phyloP scores from a whole-genome alignment of 2,797 vertebrate genomes.

The Tapirus indicus region DNA sequence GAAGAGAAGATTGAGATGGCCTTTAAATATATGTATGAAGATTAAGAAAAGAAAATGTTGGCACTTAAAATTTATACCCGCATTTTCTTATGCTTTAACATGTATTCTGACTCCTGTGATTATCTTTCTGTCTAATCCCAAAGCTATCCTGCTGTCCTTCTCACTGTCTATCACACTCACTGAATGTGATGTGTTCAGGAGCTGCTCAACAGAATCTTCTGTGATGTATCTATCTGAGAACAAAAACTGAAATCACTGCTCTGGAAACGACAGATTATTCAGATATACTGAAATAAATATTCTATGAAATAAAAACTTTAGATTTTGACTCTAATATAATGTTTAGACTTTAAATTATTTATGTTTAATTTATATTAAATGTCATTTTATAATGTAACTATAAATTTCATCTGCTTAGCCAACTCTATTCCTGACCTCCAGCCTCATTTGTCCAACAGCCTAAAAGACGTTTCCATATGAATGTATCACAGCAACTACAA shows the following conservation, averaged over 20 bases:
- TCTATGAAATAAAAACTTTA: background rate
- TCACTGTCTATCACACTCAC: background rate
- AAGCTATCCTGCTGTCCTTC: background rate
- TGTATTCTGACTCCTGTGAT: background rate
- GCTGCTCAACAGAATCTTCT: background rate
- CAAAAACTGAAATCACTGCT: background rate
- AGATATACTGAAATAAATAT: slow-evolving; percentile 26
- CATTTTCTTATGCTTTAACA: background rate
- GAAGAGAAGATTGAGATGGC: background rate
- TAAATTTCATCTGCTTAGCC: background rate
- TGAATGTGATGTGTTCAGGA: background rate
- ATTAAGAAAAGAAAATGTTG: background rate
- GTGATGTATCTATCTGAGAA: background rate
- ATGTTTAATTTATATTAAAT: background rate
- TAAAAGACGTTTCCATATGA: background rate
- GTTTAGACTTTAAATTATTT: slow-evolving; percentile 28
- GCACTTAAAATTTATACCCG: background rate
- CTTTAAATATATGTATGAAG: background rate
- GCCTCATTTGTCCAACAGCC: background rate
- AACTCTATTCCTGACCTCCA: background rate
- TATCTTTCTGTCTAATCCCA: background rate
- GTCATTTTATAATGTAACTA: background rate
- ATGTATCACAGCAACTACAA: background rate
- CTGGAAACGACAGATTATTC: background rate
- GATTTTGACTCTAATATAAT: slow-evolving; percentile 4